Base-by-base conservation (phyloP, 2,888 invertebrate species). In the Oeneis ivallda region DNA sequence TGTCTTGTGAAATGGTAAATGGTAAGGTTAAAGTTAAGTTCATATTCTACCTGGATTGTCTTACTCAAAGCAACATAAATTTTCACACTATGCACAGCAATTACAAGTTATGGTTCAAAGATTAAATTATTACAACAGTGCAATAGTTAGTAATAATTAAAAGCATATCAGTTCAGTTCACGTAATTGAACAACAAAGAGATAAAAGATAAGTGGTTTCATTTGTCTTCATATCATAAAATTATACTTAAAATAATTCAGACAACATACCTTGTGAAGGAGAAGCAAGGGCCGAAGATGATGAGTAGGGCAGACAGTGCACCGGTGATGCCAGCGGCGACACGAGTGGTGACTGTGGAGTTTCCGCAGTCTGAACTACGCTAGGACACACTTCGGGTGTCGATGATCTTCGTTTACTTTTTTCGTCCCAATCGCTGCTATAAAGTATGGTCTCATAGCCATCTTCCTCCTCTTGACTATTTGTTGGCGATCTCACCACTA, bases 271-370 rank as follows among this genome's bases (percentile, higher is more conserved):
- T 74, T 88, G 87, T 73, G 86, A 81, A 66, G 86, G 85, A 19
- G 79, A 79, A 17, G 72, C 71, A 9, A 74, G 74, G 7, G 67
- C 72, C 19, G 85, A 82, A 49, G 87, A 83, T 37, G 89, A 82
- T 15, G 83, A 76, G 54, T 79, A 78, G 32, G 77, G 75, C 50
- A 79, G 75, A 62, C 80, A 84, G 64, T 82, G 87, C 58, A 88
- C 88, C 56, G 91, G 90, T 37, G 90, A 90, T 32, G 84, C 85
- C 66, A 83, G 75, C 37, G 89, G 89, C 26, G 91, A 86, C 60
- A 81, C 79, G 37, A 88, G 79, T 52, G 86, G 87, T n/a, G 90
- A 86, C 54, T 77, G 80, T 43, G 79, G 70, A 17, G 74, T 75
- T 45, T 81, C 84, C 64, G 82, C 86, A 69, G 75, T 73, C 64